Percentiles rank a stretch among this genome's conserved stretches.
These are phyloP conservation scores for Aurelia aurita DNA, from an alignment of 30 jellyfish, hydroid and myxozoan genomes.

Conservation along the genomic window DNA sequence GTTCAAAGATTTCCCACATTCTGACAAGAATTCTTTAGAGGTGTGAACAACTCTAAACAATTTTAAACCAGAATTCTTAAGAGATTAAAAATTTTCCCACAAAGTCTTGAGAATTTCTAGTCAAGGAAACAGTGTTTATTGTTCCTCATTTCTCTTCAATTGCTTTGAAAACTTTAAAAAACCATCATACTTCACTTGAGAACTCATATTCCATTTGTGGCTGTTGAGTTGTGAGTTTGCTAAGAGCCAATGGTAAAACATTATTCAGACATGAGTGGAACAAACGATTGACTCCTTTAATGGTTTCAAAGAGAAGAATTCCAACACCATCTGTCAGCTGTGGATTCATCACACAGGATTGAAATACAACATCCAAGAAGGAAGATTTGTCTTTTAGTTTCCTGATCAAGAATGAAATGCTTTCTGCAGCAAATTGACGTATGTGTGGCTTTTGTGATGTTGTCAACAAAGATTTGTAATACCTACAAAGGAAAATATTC, in stretches of 20 bases:
- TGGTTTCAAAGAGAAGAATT: slow-evolving; percentile 66
- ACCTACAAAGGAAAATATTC: slow-evolving; percentile 24
- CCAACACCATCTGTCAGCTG: slow-evolving; percentile 77
- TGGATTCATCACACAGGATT: slow-evolving; percentile 40
- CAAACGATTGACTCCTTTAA: slow-evolving; percentile 67
- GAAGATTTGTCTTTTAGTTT: slow-evolving; percentile 46
- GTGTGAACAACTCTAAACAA: no score
- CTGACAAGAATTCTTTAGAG: no score
- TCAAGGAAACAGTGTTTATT: no score
- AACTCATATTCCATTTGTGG: background rate
- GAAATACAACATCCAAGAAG: slow-evolving; percentile 55
- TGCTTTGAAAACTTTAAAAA: background rate
- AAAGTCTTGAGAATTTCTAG: no score
- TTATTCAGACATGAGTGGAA: slow-evolving; percentile 70
- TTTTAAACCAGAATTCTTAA: no score
- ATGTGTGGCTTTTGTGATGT: slow-evolving; percentile 71
- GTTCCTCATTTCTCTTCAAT: no score
- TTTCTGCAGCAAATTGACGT: slow-evolving; percentile 85
- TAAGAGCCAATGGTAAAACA: slow-evolving; percentile 17
- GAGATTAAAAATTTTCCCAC: no score
- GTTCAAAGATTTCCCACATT: no score
- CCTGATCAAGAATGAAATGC: slow-evolving; percentile 80
- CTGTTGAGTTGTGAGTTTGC: slow-evolving; percentile 10
- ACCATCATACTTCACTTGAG: background rate
- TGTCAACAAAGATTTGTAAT: slow-evolving; percentile 59